A percentile compares a stretch with the other conserved stretches of the same genome.
phyloP scores from a whole-genome alignment of 2,113 vertebrate species.

The Lampris megalopsis region DNA sequence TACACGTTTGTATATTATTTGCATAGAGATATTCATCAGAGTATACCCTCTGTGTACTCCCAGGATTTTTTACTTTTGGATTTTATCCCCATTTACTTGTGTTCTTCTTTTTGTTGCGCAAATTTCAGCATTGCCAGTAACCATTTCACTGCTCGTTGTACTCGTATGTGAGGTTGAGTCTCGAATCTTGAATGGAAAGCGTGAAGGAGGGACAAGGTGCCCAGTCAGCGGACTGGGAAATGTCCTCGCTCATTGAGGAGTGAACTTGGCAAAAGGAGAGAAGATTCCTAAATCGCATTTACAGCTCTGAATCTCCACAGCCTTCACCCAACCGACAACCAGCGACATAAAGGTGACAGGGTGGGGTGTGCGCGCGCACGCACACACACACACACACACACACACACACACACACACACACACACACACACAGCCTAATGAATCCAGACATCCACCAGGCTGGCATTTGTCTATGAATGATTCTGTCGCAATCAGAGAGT shows the following conservation, averaged over 20 bases:
- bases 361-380: neutral
- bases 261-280: neutral
- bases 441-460: conserved; percentile 14
- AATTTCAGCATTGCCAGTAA: too few relatives aligned
- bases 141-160: too few relatives aligned
- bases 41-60: too few relatives aligned
- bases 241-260: neutral
- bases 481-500: conserved; percentile 44
- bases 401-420: neutral
- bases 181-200: too few relatives aligned
- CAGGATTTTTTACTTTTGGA: too few relatives aligned
- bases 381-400: conserved; percentile 9
- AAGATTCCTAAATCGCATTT: neutral
- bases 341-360: neutral
- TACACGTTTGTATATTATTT: too few relatives aligned
- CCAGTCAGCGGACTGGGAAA: too few relatives aligned
- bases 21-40: too few relatives aligned
- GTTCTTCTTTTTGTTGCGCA: too few relatives aligned
- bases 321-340: neutral
- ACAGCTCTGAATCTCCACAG: neutral
- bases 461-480: conserved; percentile 30
- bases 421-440: conserved; percentile 18
- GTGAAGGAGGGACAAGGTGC: too few relatives aligned
- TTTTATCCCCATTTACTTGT: too few relatives aligned
- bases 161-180: too few relatives aligned